Conservation (phyloP, 2,888 invertebrate genomes). For the Lutraria lutraria region DNA sequence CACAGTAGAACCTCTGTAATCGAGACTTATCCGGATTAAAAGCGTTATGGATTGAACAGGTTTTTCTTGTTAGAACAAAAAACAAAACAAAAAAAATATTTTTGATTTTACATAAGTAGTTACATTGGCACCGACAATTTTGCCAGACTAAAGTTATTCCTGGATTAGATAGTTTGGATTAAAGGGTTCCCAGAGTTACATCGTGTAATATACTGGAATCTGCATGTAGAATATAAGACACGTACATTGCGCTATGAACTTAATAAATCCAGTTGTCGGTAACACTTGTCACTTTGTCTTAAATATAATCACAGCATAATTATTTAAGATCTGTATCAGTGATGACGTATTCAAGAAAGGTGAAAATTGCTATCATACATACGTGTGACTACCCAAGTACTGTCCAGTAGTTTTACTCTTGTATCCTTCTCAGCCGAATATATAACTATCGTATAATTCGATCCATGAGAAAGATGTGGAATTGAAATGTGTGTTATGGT, state of each 20-base stretch:
- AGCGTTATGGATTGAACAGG: background rate
- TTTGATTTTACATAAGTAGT: background rate
- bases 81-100: background rate
- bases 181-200: no score
- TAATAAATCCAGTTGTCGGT: background rate
- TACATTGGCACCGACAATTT: no score
- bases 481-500: background rate
- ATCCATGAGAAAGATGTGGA: background rate
- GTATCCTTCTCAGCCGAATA: background rate
- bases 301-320: background rate
- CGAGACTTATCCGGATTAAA: background rate
- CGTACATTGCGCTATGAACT: background rate
- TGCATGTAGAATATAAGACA: background rate
- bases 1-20: background rate
- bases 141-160: no score
- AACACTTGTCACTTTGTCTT: background rate
- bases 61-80: background rate
- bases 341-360: background rate
- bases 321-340: background rate
- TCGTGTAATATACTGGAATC: no score
- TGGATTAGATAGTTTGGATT: no score
- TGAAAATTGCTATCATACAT: background rate
- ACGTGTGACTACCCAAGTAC: constrained; percentile 25
- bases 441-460: background rate
- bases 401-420: background rate